Evolutionary conservation across 2,113 vertebrate genomes (phyloP), one percentile per base, ranked within the genome.

Genomic region (Cryptotis parvus): DNA sequence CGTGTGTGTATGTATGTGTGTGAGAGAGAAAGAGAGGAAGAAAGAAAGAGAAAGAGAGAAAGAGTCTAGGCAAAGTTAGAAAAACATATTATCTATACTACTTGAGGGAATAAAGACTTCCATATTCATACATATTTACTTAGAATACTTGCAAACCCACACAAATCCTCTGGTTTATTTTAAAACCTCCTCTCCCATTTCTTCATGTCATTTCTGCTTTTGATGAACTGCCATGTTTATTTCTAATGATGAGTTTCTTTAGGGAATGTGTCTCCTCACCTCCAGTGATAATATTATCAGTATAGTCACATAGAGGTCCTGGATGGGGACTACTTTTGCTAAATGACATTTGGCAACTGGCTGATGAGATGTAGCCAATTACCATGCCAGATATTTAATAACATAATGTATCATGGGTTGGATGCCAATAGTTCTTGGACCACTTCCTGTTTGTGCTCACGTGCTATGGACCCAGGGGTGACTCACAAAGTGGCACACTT

Each of bases 301-400:
- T 89, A 94, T 20, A 96, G 96, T 97, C 96, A 92, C 95, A 95
- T 85, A 96, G 96, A 96, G 92, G 96, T 96, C 96, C 96, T 96
- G 94, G 93, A 95, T 91, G 81, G 91, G 92, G 86, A 95, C 84
- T 76, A 81, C 61, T 94, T n/a, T 94, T 94, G 92, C 91, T 95
- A 96, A 96, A 95, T 96, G 95, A 91, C 94, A 95, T 94, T 95
- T 97, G 96, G 96, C 94, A 96, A 89, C 85, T 72, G 70, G 80
- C 37, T 94, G 89, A 70, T 18, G 37, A 65, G 63, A 35, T 94
- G 87, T 92, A 94, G 94, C 96, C 96, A 96, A 96, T 82, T 94
- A 88, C 88, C 85, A 89, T 96, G 96, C 95, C 95, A 96, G 93
- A 95, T 97, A 96, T 74, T 96, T 95, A 96, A 94, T 91, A 90